A percentile compares a stretch with the other conserved stretches of the same genome.
Conservation (phyloP, 2,113 vertebrate genomes). For the Perca fluviatilis region DNA sequence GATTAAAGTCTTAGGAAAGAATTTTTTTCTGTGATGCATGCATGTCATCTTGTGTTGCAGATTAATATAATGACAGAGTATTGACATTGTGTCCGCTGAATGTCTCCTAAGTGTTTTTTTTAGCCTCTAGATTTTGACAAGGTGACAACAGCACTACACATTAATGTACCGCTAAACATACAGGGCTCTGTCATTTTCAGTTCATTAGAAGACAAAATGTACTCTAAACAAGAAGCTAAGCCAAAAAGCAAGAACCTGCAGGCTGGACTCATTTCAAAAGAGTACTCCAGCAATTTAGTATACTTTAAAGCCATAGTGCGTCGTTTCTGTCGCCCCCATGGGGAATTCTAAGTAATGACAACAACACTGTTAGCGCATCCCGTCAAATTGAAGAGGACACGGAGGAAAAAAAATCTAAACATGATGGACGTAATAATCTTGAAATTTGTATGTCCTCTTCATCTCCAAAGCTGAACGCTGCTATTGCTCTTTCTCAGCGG, state of each 20-base stretch:
- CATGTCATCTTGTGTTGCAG: not conserved
- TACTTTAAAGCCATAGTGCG: too few relatives aligned
- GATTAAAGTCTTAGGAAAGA: not conserved
- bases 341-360: too few relatives aligned
- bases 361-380: too few relatives aligned
- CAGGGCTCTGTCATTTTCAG: not conserved
- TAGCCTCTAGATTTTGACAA: not conserved
- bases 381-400: too few relatives aligned
- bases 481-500: too few relatives aligned
- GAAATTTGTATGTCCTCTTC: too few relatives aligned
- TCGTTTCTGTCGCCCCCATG: too few relatives aligned
- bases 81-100: not conserved
- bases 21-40: not conserved
- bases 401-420: too few relatives aligned
- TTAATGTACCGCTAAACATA: not conserved
- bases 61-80: not conserved
- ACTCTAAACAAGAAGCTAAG: not conserved
- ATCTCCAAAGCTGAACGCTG: too few relatives aligned
- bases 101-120: not conserved
- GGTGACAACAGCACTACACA: not conserved
- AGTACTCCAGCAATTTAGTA: not conserved
- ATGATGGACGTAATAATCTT: too few relatives aligned
- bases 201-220: not conserved
- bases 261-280: not conserved
- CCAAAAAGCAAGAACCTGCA: not conserved